Percentiles rank a stretch among this genome's conserved stretches.
These are phyloP conservation scores for Venusia cambrica DNA, from an alignment of 2,888 invertebrate species.

Conservation along the genomic window DNA sequence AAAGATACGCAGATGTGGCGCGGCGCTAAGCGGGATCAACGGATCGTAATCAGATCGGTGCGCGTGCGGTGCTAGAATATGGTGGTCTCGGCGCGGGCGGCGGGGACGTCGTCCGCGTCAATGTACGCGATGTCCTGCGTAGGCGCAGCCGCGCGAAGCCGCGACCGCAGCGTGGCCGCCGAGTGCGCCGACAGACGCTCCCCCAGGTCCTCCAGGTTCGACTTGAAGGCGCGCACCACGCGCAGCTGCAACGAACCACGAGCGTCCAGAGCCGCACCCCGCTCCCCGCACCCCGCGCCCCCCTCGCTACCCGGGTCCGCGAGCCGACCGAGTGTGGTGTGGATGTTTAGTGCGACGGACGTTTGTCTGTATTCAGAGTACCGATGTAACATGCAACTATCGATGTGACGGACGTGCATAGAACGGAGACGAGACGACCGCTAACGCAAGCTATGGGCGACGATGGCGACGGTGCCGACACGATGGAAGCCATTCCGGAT, in stretches of 20 bases:
- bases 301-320: conserved; percentile 16
- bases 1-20: no score
- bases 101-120: conserved; percentile 83
- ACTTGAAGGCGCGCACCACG: conserved; percentile 99
- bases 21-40: conserved; percentile 38
- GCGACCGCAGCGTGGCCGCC: conserved; percentile 95
- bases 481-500: conserved; percentile 47
- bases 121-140: conserved; percentile 94
- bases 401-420: conserved; percentile 28
- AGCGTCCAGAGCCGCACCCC: conserved; percentile 29
- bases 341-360: conserved; percentile 49
- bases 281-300: conserved; percentile 21
- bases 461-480: conserved; percentile 45
- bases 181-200: conserved; percentile 99
- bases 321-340: conserved; percentile 63
- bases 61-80: conserved; percentile 52
- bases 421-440: conserved; percentile 20
- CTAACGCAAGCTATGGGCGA: conserved; percentile 33
- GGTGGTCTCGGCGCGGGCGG: conserved; percentile 66
- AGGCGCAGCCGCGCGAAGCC: conserved; percentile 85
- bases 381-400: conserved; percentile 47
- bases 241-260: conserved; percentile 96
- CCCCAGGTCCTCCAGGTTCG: conserved; percentile 99
- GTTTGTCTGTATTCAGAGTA: conserved; percentile 64
- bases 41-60: conserved; percentile 29